phyloP scores from a whole-genome alignment of 2,888 invertebrate species.

The Calliscelio sp. region DNA sequence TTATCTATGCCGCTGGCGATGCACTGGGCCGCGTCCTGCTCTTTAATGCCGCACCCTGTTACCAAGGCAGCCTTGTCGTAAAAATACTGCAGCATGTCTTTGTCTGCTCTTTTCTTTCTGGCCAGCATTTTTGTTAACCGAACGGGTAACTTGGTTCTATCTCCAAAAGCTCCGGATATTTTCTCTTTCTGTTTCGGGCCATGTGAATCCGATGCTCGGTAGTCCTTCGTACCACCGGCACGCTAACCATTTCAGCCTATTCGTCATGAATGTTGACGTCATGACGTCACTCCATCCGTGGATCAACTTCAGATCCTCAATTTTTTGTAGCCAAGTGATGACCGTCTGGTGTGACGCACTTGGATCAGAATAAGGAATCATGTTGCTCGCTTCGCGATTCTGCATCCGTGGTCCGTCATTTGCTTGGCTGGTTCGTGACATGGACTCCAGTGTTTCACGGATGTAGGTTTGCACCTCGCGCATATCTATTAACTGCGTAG shows the following conservation, averaged over 20 bases:
- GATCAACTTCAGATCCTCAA: no score
- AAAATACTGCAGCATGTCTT: constrained; percentile 8
- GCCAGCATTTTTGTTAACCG: not conserved
- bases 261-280: not conserved
- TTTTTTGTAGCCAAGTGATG: no score
- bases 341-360: no score
- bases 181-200: not conserved
- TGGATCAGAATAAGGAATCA: not conserved
- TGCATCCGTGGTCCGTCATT: not conserved
- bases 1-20: not conserved
- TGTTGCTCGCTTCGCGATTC: not conserved
- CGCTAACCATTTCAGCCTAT: not conserved
- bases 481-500: no score
- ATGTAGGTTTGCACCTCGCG: not conserved
- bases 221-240: no score
- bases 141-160: not conserved
- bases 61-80: constrained; percentile 16
- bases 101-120: not conserved
- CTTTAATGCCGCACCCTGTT: not conserved
- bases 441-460: not conserved
- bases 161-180: not conserved
- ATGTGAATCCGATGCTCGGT: not conserved
- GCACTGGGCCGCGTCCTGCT: constrained; percentile 2
- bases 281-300: no score
- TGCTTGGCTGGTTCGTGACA: not conserved